These are phyloP conservation scores for Bubo bubo DNA, from an alignment of 2,113 vertebrate genomes.

Conservation along the genomic window DNA sequence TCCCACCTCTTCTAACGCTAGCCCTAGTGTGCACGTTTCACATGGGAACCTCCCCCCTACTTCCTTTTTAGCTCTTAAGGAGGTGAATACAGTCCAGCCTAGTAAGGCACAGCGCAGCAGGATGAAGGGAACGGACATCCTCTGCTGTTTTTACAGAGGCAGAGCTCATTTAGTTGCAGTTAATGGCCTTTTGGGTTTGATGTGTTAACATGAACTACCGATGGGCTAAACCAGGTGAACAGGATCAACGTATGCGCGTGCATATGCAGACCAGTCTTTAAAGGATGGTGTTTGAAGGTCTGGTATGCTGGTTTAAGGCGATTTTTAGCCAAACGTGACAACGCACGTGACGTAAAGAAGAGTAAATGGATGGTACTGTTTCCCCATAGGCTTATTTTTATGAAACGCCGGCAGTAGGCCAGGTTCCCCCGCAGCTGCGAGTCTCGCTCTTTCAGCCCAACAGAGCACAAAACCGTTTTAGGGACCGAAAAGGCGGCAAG, in stretches of 20 bases:
- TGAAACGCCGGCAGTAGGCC: background rate
- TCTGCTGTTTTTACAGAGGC: background rate
- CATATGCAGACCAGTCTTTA: too few relatives aligned
- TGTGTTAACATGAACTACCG: background rate
- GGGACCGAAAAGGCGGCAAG: accelerated
- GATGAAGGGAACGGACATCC: background rate
- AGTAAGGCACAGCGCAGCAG: background rate
- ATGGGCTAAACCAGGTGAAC: background rate
- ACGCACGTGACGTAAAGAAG: accelerated
- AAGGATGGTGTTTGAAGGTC: background rate
- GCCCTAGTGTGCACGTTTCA: accelerated
- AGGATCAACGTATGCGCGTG: accelerated
- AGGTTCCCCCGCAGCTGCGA: background rate
- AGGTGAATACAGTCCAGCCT: too few relatives aligned
- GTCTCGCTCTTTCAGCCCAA: background rate
- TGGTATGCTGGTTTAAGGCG: background rate
- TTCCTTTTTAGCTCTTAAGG: background rate
- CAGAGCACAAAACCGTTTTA: background rate
- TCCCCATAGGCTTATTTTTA: background rate
- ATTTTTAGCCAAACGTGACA: background rate
- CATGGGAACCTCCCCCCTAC: accelerated
- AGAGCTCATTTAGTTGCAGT: background rate
- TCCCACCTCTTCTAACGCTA: background rate
- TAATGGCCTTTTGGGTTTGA: background rate
- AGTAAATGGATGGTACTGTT: background rate